phyloP scores from a whole-genome alignment of 2,888 invertebrate genomes.

The Scaptomyza polygonia region DNA sequence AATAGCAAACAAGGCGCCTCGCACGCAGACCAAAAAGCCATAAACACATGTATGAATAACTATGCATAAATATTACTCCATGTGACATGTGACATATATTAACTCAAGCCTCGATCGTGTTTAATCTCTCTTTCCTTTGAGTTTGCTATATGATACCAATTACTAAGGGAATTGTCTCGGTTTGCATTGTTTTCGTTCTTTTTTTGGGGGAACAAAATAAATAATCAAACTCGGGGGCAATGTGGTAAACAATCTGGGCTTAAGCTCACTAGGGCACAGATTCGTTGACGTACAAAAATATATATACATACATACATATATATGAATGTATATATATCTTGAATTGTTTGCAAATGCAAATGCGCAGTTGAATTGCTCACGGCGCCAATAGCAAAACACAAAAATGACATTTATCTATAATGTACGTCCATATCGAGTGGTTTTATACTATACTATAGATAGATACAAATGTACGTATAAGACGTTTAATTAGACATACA shows the following conservation, averaged over 20 bases:
- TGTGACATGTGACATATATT: constrained; percentile 24
- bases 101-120: constrained; percentile 28
- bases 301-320: too few relatives aligned
- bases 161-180: constrained; percentile 25
- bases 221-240: constrained; percentile 15
- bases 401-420: constrained; percentile 56
- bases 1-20: constrained; percentile 33
- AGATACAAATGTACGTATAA: constrained; percentile 16
- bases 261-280: constrained; percentile 32
- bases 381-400: constrained; percentile 17
- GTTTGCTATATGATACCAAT: constrained; percentile 9
- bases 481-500: constrained; percentile 65
- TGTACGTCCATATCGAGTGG: constrained; percentile 48
- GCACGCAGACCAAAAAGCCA: constrained; percentile 41
- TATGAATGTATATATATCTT: not conserved
- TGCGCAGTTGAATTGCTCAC: constrained; percentile 35
- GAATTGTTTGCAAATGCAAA: constrained; percentile 30
- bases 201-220: constrained; percentile 3
- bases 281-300: not conserved
- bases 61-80: constrained; percentile 49
- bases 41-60: constrained; percentile 54
- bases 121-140: constrained; percentile 15
- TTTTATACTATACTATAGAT: constrained; percentile 16
- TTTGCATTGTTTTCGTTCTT: constrained; percentile 4
- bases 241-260: constrained; percentile 37